phyloP scores from a whole-genome alignment of 1,140 invertebrate genomes.

The Ephestia elutella region DNA sequence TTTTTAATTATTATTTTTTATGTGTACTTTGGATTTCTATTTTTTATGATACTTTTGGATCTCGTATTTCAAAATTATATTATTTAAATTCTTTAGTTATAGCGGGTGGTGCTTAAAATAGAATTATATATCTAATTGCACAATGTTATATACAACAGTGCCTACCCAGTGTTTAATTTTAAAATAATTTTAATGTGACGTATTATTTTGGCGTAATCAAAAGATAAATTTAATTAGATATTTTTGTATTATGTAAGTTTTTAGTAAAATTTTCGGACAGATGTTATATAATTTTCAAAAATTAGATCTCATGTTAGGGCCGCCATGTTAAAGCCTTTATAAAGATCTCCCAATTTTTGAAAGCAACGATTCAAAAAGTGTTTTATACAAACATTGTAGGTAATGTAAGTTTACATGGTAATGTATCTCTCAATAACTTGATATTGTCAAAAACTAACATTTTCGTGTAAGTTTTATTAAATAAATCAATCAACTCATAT shows the following conservation, averaged over 20 bases:
- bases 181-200: conserved; percentile 29
- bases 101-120: conserved; percentile 66
- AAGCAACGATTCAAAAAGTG: conserved; percentile 12
- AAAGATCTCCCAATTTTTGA: conserved; percentile 61
- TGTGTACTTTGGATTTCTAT: conserved; percentile 42
- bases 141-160: conserved; percentile 21
- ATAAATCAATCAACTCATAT: conserved; percentile 47
- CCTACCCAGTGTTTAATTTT: conserved; percentile 43
- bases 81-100: conserved; percentile 39
- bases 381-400: conserved; percentile 46
- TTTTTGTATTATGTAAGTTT: conserved; percentile 37
- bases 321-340: conserved; percentile 42
- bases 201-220: conserved; percentile 52
- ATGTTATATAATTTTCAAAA: conserved; percentile 57
- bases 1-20: conserved; percentile 44
- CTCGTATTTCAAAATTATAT: conserved; percentile 55
- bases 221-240: conserved; percentile 34
- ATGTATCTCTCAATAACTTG: conserved; percentile 31
- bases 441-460: conserved; percentile 60
- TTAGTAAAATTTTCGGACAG: conserved; percentile 45
- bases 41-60: conserved; percentile 48
- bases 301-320: conserved; percentile 66
- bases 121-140: conserved; percentile 6
- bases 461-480: conserved; percentile 54
- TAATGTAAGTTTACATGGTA: conserved; percentile 43